phyloP scores from a whole-genome alignment of 2,797 vertebrate species.

The Percopsis omiscomaycus region DNA sequence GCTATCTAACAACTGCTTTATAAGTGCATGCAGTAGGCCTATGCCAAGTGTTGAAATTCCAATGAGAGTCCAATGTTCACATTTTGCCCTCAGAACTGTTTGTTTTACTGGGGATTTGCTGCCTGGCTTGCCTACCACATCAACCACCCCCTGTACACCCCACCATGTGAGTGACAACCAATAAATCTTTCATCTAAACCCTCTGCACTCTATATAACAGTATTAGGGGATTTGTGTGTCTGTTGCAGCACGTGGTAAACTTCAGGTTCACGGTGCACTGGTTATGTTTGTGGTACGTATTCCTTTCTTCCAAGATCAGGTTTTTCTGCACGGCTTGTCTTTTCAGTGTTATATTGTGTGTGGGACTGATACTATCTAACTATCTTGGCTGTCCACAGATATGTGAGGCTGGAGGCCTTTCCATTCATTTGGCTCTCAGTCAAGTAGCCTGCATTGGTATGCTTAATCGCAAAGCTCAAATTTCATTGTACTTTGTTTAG shows the following conservation, averaged over 20 bases:
- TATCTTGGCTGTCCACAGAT: constrained; percentile 66
- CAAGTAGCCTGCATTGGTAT: constrained; percentile 80
- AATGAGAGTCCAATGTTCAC: not conserved
- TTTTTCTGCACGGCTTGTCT: not conserved
- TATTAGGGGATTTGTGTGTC: constrained; percentile 13
- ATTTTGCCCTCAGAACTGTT: constrained; percentile 71
- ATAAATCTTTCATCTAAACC: constrained; percentile 24
- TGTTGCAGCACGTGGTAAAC: constrained; percentile 72
- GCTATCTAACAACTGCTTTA: no score
- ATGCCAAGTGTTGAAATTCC: not conserved
- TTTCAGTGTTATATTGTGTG: not conserved
- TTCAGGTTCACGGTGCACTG: constrained; percentile 76
- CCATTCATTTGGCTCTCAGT: constrained; percentile 84
- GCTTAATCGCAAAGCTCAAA: constrained; percentile 40
- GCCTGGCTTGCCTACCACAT: constrained; percentile 83
- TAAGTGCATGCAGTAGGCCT: no score
- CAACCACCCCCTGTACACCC: constrained; percentile 80
- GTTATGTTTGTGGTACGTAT: constrained; percentile 77
- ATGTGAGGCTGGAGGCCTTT: constrained; percentile 91
- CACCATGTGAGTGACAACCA: constrained; percentile 75
- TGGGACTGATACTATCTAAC: not conserved
- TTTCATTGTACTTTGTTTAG: no score
- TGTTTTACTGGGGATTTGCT: constrained; percentile 80
- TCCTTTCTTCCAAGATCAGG: not conserved
- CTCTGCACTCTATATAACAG: not conserved